Evolutionary conservation across 2,113 vertebrate genomes (phyloP).

Genomic region (Calidris pygmaea): DNA sequence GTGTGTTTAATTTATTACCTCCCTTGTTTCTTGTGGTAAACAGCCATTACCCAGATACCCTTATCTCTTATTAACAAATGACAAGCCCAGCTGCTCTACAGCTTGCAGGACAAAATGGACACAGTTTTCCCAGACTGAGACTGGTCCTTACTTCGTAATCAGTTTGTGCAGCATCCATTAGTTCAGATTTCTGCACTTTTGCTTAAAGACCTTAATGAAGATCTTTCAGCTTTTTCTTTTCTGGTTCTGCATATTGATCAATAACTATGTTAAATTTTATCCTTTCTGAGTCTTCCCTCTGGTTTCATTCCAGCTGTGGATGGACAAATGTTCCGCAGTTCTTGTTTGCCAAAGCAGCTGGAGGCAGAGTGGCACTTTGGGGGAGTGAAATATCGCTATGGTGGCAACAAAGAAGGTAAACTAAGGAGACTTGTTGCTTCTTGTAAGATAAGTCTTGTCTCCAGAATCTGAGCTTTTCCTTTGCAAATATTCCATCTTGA

Average conservation of each 20-base stretch:
- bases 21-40: background rate
- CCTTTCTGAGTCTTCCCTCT: background rate
- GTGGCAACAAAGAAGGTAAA: constrained; percentile 91
- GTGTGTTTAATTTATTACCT: background rate
- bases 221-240: background rate
- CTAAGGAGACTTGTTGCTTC: background rate
- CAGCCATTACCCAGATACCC: background rate
- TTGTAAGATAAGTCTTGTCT: background rate
- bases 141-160: background rate
- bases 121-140: background rate
- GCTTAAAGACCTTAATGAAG: background rate
- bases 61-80: background rate
- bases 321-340: constrained; percentile 82
- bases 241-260: background rate
- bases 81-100: background rate
- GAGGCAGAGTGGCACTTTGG: constrained; percentile 91
- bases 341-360: constrained; percentile 90
- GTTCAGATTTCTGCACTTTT: background rate
- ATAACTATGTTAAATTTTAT: background rate
- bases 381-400: constrained; percentile 89
- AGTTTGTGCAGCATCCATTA: background rate
- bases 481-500: background rate
- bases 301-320: constrained; percentile 63
- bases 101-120: background rate
- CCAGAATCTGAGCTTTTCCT: background rate